phyloP scores from a whole-genome alignment of 2,888 invertebrate genomes.

The Drosophila koepferae region DNA sequence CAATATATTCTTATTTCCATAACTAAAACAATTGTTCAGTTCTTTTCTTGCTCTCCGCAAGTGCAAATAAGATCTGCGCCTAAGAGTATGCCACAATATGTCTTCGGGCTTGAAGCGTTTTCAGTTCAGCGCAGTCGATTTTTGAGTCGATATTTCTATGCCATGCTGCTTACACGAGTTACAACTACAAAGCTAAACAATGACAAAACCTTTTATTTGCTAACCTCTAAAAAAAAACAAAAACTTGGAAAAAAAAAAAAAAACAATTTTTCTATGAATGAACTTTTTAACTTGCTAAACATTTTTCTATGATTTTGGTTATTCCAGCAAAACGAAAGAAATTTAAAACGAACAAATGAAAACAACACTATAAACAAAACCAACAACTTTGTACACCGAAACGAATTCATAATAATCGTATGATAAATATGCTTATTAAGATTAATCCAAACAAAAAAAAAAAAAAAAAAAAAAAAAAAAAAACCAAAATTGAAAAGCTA shows the following conservation, averaged over 20 bases:
- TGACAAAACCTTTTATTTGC: conserved; percentile 56
- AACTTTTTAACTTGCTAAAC: conserved; percentile 45
- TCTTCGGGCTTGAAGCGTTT: conserved; percentile 8
- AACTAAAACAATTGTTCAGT: neutral
- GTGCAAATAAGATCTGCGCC: neutral
- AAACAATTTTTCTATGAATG: conserved; percentile 25
- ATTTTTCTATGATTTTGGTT: conserved; percentile 46
- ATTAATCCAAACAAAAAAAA: conserved; percentile 45
- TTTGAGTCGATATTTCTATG: conserved; percentile 35
- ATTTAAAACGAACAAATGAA: conserved; percentile 48
- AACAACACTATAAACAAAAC: conserved; percentile 65
- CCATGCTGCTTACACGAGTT: conserved; percentile 63
- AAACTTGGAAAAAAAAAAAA: conserved; percentile 4
- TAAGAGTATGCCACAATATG: conserved; percentile 10
- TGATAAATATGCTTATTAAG: conserved; percentile 69
- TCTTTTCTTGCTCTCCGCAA: neutral
- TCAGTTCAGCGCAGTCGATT: conserved; percentile 26
- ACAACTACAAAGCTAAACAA: conserved; percentile 53
- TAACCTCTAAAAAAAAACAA: conserved; percentile 14
- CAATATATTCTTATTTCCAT: neutral
- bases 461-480: conserved; percentile 26
- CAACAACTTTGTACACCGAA: conserved; percentile 84
- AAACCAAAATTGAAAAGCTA: conserved; percentile 47
- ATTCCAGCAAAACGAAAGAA: conserved; percentile 40
- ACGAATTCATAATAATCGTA: conserved; percentile 75